A percentile compares a stretch with the other conserved stretches of the same genome.
These are phyloP conservation scores for Montipora capricornis DNA, from an alignment of 64 coral and sea anemone genomes.

Conservation along the genomic window DNA sequence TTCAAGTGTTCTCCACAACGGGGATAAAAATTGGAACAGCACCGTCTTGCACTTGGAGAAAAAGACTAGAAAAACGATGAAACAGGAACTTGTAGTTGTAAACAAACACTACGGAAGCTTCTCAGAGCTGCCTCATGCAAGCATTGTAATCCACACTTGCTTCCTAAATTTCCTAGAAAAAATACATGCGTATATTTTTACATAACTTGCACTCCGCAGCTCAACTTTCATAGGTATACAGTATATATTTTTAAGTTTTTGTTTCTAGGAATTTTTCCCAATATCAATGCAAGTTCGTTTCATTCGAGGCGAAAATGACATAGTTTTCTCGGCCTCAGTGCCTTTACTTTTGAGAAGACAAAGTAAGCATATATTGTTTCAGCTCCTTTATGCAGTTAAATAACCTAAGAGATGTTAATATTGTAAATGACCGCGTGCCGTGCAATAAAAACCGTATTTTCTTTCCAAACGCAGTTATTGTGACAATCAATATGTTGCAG, in stretches of 20 bases:
- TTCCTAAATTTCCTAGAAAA: constrained; percentile 23
- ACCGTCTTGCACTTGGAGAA: neutral
- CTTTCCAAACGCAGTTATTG: constrained; percentile 27
- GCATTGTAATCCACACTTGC: neutral
- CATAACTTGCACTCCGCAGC: neutral
- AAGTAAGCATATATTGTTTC: neutral
- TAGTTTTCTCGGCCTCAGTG: neutral
- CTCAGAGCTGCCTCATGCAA: neutral
- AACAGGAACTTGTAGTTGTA: neutral
- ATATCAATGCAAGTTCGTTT: neutral
- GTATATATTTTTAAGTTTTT: neutral
- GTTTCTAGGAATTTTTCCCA: neutral
- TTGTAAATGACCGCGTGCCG: constrained; percentile 9
- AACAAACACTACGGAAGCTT: constrained; percentile 6
- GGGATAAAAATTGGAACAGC: neutral
- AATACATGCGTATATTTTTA: constrained; percentile 2
- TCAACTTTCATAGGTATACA: constrained; percentile 3
- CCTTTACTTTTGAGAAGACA: neutral
- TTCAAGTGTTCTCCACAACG: neutral
- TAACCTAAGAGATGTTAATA: constrained; percentile 28
- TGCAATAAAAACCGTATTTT: constrained; percentile 38
- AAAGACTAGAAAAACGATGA: neutral
- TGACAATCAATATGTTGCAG: constrained; percentile 33
- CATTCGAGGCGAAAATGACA: neutral
- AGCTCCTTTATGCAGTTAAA: neutral